phyloP scores from a whole-genome alignment of 2,888 invertebrate genomes.

The Eupithecia centaureata region DNA sequence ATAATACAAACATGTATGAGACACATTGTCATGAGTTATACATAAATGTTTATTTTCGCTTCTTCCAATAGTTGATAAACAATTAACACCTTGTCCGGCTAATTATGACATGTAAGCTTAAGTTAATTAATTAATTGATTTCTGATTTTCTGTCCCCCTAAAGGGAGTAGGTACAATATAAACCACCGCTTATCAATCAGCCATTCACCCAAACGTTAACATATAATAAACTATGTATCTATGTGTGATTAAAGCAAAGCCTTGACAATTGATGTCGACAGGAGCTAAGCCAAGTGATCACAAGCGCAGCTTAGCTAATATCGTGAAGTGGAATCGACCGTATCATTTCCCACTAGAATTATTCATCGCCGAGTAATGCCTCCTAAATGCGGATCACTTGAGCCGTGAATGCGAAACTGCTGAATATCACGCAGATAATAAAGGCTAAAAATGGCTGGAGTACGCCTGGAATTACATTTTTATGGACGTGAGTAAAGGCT shows the following conservation, averaged over 20 bases:
- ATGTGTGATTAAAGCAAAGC: neutral
- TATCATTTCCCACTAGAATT: neutral
- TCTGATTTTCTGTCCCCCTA: too few relatives aligned
- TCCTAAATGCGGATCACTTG: conserved; percentile 14
- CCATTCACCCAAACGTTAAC: too few relatives aligned
- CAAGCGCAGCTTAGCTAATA: neutral
- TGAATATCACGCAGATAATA: conserved; percentile 22
- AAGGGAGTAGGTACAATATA: too few relatives aligned
- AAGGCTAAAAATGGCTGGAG: conserved; percentile 9
- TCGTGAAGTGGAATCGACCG: neutral
- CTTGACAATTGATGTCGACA: neutral
- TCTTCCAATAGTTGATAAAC: too few relatives aligned
- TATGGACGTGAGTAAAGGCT: conserved; percentile 1
- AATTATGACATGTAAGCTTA: too few relatives aligned
- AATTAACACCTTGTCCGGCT: too few relatives aligned
- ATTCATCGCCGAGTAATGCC: conserved; percentile 5
- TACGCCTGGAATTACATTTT: neutral
- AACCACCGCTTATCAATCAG: too few relatives aligned
- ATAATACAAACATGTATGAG: too few relatives aligned
- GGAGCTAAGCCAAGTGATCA: neutral
- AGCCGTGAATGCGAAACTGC: conserved; percentile 14
- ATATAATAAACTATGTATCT: too few relatives aligned
- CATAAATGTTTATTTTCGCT: too few relatives aligned
- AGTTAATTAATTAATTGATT: too few relatives aligned
- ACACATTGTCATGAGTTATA: too few relatives aligned